phyloP scores from a whole-genome alignment of 2,888 invertebrate species.

The Malachius bipustulatus region DNA sequence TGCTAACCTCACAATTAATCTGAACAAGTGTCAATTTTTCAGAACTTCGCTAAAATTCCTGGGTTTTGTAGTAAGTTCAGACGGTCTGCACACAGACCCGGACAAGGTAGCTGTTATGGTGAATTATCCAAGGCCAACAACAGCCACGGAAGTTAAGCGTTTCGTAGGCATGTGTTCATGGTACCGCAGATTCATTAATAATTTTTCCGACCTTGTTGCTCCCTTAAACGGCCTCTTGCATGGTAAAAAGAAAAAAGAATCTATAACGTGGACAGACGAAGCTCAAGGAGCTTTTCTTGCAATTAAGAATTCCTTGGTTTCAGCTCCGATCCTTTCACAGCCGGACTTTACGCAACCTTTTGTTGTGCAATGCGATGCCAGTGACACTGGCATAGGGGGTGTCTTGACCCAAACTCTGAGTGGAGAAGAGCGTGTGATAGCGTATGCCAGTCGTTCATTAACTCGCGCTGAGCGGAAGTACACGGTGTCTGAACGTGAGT shows the following conservation, averaged over 20 bases:
- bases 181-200: no score
- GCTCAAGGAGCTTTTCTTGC: no score
- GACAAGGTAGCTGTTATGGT: conserved; percentile 20
- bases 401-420: conserved; percentile 18
- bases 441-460: conserved; percentile 21
- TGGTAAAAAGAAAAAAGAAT: conserved; percentile 17
- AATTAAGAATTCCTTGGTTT: no score
- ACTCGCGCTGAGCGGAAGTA: conserved; percentile 21
- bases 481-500: conserved; percentile 18
- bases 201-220: no score
- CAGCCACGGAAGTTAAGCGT: conserved; percentile 22
- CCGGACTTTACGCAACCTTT: conserved; percentile 22
- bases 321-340: conserved; percentile 18
- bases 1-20: conserved; percentile 23
- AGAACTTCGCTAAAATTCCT: conserved; percentile 20
- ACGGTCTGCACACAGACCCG: no score
- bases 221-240: no score
- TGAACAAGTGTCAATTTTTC: conserved; percentile 22
- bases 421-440: conserved; percentile 20
- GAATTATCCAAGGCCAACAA: conserved; percentile 20
- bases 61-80: conserved; percentile 23
- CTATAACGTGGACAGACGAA: conserved; percentile 16
- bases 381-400: conserved; percentile 19
- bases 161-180: conserved; percentile 24
- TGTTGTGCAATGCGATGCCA: conserved; percentile 22